phyloP scores from a whole-genome alignment of 1,140 invertebrate species.

The Cydia fagiglandana region DNA sequence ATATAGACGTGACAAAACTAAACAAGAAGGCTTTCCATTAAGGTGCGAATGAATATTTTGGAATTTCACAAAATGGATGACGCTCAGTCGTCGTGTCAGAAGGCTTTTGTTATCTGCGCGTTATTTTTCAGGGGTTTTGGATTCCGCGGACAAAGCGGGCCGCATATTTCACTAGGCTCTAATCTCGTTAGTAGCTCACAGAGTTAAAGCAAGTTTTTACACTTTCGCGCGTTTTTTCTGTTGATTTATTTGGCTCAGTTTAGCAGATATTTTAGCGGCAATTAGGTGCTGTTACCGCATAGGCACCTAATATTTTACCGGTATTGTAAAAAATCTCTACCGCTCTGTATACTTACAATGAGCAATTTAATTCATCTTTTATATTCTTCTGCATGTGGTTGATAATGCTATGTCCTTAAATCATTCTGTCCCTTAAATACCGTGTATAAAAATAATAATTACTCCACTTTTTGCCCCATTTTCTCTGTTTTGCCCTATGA shows the following conservation, averaged over 20 bases:
- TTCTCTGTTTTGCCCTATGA: too few relatives aligned
- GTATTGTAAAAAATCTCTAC: neutral
- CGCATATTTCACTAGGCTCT: constrained; percentile 67
- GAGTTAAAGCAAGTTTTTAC: constrained; percentile 60
- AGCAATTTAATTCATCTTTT: neutral
- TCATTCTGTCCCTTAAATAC: too few relatives aligned
- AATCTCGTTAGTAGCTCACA: constrained; percentile 66
- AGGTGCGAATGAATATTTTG: constrained; percentile 51
- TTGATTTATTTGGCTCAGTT: constrained; percentile 45
- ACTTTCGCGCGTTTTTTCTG: constrained; percentile 52
- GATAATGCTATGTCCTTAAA: too few relatives aligned
- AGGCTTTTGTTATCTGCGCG: constrained; percentile 67
- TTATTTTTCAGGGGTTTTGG: constrained; percentile 69
- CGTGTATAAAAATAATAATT: too few relatives aligned
- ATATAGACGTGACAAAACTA: constrained; percentile 31
- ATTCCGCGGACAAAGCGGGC: constrained; percentile 62
- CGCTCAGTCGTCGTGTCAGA: constrained; percentile 60
- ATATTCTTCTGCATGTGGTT: too few relatives aligned
- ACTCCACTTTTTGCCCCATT: too few relatives aligned
- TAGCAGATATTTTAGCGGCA: constrained; percentile 35
- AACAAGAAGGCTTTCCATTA: constrained; percentile 40
- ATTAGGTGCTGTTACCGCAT: constrained; percentile 32
- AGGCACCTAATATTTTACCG: neutral
- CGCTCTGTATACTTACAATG: too few relatives aligned
- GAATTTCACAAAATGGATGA: constrained; percentile 54